Evolutionary conservation across 2,888 invertebrate species (phyloP), one percentile per base, ranked within the genome.

Genomic region (Trissolcus brochymenae): DNA sequence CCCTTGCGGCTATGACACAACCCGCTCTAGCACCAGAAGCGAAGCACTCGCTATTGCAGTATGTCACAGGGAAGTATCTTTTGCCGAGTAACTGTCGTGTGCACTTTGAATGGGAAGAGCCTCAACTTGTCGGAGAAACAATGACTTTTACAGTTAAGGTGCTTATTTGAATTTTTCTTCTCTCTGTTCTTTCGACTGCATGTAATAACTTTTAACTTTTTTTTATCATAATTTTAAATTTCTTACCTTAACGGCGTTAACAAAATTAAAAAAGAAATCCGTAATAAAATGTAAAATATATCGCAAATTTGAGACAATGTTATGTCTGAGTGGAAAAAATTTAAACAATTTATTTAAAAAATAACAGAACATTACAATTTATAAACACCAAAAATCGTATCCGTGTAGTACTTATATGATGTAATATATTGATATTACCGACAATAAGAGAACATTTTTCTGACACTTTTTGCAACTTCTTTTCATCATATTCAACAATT

Each of bases 101-200:
- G 81, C 92, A 93, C 82, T 98, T 97, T 92, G 95, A 96, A 83
- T 98, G 97, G 97, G 92, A 93, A 76, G 97, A 97, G 89, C 97
- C 97, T 16, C 94, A 95, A 84, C 91, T 93, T 13, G 98, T 98
- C 21, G 98, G 97, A 51, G 95, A 94, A 89, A 96, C 96, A 40
- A 95, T 97, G 92, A 95, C 95, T 87, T 97, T 98, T 90, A 94
- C 94, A 70, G 95, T 97, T 82, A 90, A 92, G 89, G 92, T 92
- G 86, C 35, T 35, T 35, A 35, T 35, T 35, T 11, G 35, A 7
- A 35, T 35, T 35, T 35, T 35, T 35, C 35, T 35, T 11, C 35
- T 35, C 35, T 35, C 11, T 35, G 9, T 7, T 9, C 35, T 35
- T 35, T 35, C 35, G 9, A 35, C 35, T 35, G 25, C 25, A 35